Percentiles rank a stretch among this genome's conserved stretches.
Conservation (phyloP, 2,888 invertebrate genomes). For the Philereme vetulata region DNA sequence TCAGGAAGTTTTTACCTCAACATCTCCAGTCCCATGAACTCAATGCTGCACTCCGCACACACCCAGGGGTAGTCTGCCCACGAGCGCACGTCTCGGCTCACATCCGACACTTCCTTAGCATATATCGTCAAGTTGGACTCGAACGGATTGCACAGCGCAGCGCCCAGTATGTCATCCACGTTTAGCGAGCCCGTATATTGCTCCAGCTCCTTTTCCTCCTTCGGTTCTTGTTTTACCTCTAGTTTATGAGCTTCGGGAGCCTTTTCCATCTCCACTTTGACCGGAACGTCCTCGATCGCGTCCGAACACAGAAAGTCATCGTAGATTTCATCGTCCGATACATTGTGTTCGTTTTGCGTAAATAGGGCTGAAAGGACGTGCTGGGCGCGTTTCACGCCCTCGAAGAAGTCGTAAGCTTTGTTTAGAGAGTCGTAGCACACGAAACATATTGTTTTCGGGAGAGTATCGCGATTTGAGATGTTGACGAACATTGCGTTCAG, state of each 20-base stretch:
- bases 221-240: slow-evolving; percentile 62
- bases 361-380: slow-evolving; percentile 54
- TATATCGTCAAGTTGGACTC: slow-evolving; percentile 60
- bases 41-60: slow-evolving; percentile 68
- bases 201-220: slow-evolving; percentile 54
- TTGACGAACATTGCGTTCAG: slow-evolving; percentile 72
- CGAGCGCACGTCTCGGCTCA: slow-evolving; percentile 47
- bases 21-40: slow-evolving; percentile 64
- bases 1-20: slow-evolving; percentile 63
- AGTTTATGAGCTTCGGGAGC: slow-evolving; percentile 20
- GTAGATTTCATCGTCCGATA: slow-evolving; percentile 60
- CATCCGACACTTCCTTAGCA: slow-evolving; percentile 62
- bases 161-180: slow-evolving; percentile 66
- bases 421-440: slow-evolving; percentile 66
- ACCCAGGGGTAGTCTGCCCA: slow-evolving; percentile 77
- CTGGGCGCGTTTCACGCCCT: slow-evolving; percentile 61
- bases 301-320: slow-evolving; percentile 55
- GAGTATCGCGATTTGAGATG: slow-evolving; percentile 50
- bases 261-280: slow-evolving; percentile 45
- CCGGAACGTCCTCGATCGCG: slow-evolving; percentile 38
- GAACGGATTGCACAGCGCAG: slow-evolving; percentile 58
- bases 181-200: slow-evolving; percentile 45
- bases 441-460: slow-evolving; percentile 71
- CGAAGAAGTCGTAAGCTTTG: slow-evolving; percentile 66
- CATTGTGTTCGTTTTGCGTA: slow-evolving; percentile 39